Conservation (phyloP, 2,888 invertebrate species). For the Andrena dorsata region DNA sequence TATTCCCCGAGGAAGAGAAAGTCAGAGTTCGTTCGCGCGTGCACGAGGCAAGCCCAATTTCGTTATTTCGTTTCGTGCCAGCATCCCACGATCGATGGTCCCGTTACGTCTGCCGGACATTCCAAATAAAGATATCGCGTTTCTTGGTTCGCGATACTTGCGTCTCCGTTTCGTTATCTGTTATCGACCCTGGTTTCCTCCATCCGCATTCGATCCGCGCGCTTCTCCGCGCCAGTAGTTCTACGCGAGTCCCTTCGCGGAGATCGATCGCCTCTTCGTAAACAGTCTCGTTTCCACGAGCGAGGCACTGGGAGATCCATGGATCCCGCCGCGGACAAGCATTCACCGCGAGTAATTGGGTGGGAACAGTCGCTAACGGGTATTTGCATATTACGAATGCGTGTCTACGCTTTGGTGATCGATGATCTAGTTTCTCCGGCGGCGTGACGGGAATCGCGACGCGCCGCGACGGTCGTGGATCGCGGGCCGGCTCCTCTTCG, state of each 20-base stretch:
- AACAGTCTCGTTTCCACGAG: neutral
- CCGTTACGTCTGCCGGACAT: slow-evolving; percentile 66
- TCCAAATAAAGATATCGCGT: slow-evolving; percentile 62
- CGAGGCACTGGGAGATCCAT: too few species aligned
- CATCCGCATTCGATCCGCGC: neutral
- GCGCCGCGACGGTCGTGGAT: neutral
- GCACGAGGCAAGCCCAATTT: slow-evolving; percentile 25
- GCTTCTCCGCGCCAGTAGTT: neutral
- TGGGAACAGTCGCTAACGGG: slow-evolving; percentile 43
- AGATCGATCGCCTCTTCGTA: neutral
- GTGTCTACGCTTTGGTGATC: slow-evolving; percentile 38
- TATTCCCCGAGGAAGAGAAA: neutral
- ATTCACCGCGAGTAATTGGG: slow-evolving; percentile 7
- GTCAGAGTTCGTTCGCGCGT: neutral
- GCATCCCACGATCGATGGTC: slow-evolving; percentile 56
- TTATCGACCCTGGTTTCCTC: neutral
- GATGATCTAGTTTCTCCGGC: slow-evolving; percentile 56
- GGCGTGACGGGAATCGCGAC: slow-evolving; percentile 45
- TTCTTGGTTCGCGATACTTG: slow-evolving; percentile 25
- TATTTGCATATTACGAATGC: slow-evolving; percentile 46
- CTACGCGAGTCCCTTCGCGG: too few species aligned
- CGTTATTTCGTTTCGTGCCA: slow-evolving; percentile 40
- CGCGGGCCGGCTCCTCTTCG: slow-evolving; percentile 12
- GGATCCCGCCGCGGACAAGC: neutral
- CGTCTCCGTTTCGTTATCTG: slow-evolving; percentile 27